These are phyloP conservation scores for Oasisia sp. DNA, from an alignment of 2,888 invertebrate genomes.

Conservation along the genomic window DNA sequence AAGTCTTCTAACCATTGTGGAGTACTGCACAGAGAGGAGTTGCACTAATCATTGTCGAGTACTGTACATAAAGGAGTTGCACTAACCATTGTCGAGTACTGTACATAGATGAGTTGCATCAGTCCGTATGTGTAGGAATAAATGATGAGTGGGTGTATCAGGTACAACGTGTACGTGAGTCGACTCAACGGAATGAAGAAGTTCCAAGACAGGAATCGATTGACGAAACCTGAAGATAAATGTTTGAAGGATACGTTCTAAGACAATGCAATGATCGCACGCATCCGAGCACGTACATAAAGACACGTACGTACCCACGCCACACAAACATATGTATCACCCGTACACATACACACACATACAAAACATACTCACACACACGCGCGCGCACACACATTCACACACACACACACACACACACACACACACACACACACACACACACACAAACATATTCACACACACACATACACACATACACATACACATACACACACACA, in stretches of 20 bases:
- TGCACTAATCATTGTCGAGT: too few relatives aligned
- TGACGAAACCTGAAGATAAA: constrained; percentile 8
- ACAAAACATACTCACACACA: background rate
- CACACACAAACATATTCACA: too few relatives aligned
- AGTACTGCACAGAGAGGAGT: too few relatives aligned
- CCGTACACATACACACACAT: background rate
- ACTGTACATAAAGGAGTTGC: too few relatives aligned
- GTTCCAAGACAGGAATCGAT: constrained; percentile 19
- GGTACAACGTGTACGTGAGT: constrained; percentile 1
- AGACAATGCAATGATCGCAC: too few relatives aligned
- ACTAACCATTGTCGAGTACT: background rate
- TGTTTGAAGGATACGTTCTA: too few relatives aligned
- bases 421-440: too few relatives aligned
- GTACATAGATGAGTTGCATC: background rate
- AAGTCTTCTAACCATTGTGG: too few relatives aligned
- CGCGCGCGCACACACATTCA: background rate
- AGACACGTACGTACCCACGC: background rate
- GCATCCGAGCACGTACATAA: too few relatives aligned
- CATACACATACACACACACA: too few relatives aligned
- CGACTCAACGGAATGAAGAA: constrained; percentile 14
- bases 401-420: too few relatives aligned
- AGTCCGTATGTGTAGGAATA: background rate
- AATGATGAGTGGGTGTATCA: constrained; percentile 17
- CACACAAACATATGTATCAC: background rate
- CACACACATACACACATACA: too few relatives aligned